Base-by-base conservation (phyloP, 2,113 vertebrate species). In the Colaptes auratus region DNA sequence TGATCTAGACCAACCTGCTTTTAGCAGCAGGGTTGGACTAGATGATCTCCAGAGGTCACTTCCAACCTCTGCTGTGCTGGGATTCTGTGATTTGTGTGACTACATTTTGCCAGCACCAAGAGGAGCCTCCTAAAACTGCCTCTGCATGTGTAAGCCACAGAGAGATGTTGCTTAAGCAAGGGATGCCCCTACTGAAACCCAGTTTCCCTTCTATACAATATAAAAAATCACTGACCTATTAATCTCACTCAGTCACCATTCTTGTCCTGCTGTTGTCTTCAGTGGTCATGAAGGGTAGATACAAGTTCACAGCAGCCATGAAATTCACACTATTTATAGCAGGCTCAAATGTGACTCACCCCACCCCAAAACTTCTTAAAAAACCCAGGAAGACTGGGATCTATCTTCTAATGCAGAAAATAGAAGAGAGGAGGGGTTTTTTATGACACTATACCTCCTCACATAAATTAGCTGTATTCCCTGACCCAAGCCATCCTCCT, bases 181-280 rank as follows among this genome's bases (percentile, higher is more conserved):
- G 6, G 20, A 63, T 0, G 0, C 0, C 0, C n/a, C 33, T 82
- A 42, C 70, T 82, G 69, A 82, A 53, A 6, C 16, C 79, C n/a
- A 23, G 15, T 66, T 71, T 78, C 36, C 42, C 16, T 52, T 73
- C 12, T 19, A 15, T 6, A 18, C 10, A 67, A 7, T 6, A 44
- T 3, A 1, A 67, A 85, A 89, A 93, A 39, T 36, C 53, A 71
- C 6, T 59, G n/a, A 60, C 14, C 4, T 52, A 3, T 20, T n/a
- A 33, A 15, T 24, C 7, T 65, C 39, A 52, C 8, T 50, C 11
- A 46, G 13, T 35, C 8, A 0, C 23, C 25, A 8, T 46, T 65
- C 17, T 42, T 44, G 59, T 6, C 15, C 36, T 35, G 20, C 35
- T 56, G 48, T 9, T 4, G 1, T 50, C 31, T 48, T 88, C 53